Conservation (phyloP, 2,888 invertebrate species). For the Xiphydria camelus region DNA sequence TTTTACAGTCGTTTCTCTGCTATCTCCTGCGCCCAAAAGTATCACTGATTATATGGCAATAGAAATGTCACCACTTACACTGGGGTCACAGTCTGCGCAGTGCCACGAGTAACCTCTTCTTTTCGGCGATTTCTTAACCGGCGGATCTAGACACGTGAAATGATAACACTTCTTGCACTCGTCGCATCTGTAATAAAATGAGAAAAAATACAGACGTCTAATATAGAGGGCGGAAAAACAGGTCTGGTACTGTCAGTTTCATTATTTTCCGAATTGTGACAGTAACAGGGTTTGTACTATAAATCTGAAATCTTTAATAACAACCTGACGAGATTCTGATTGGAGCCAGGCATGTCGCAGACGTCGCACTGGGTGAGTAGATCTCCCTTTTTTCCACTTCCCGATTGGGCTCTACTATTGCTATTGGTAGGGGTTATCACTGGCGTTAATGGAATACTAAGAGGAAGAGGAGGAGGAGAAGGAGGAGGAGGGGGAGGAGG, state of each 20-base stretch:
- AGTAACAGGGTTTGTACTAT: too few relatives aligned
- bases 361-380: slow-evolving; percentile 68
- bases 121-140: slow-evolving; percentile 91
- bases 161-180: slow-evolving; percentile 90
- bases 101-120: slow-evolving; percentile 94
- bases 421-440: slow-evolving; percentile 21
- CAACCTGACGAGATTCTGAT: slow-evolving; percentile 71
- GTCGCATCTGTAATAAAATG: slow-evolving; percentile 72
- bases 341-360: slow-evolving; percentile 66
- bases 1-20: slow-evolving; percentile 14
- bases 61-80: slow-evolving; percentile 63
- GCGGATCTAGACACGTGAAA: slow-evolving; percentile 91
- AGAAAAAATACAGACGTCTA: slow-evolving; percentile 3
- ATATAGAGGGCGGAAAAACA: too few relatives aligned
- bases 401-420: slow-evolving; percentile 31
- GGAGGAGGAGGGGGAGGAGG: slow-evolving; percentile 29
- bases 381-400: slow-evolving; percentile 52
- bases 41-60: slow-evolving; percentile 17
- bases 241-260: too few relatives aligned
- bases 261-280: slow-evolving; percentile 1
- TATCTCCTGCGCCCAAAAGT: slow-evolving; percentile 13
- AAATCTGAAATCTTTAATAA: too few relatives aligned
- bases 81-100: slow-evolving; percentile 93
- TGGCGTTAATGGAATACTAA: slow-evolving; percentile 20
- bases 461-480: slow-evolving; percentile 41